Base-by-base conservation (phyloP, 2,113 vertebrate genomes). In the Pseudopipra pipra region DNA sequence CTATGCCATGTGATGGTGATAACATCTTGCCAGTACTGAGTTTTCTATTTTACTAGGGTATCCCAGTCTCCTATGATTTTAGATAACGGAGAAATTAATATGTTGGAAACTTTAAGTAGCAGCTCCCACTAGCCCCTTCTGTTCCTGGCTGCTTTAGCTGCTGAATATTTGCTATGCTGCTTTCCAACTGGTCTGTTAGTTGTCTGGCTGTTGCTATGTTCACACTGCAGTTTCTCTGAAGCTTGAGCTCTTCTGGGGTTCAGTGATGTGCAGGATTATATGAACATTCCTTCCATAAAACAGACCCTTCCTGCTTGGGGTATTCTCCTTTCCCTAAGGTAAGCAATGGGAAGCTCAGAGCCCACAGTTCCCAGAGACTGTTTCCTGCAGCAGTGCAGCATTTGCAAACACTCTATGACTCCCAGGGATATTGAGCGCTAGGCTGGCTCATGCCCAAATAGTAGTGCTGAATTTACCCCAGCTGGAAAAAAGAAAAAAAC, bases 311-410 rank as follows among this genome's bases (percentile, higher is more conserved):
- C 89, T 92, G 68, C 75, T 1, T 67, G 52, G 95, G 54, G 74
- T 87, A 91, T 94, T 90, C 51, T 90, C 25, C 91, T 94, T 70
- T 94, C 85, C 88, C 88, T 51, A 54, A 93, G 76, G 89, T 81
- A 93, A 95, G 77, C 79, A 84, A 9, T 86, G 86, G 55, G 83
- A 95, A 90, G 39, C 83, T 86, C 6, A 1, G 30, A 85, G 56
- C 33, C 61, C 1, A 5, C n/a, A 11, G 89, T 93, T 96, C 86
- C 89, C 93, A 95, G 90, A 83, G 83, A 84, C 80, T n/a, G 52
- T 84, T 95, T 95, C 80, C 83, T 93, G 86, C 33, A 83, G 67
- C 54, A 87, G 14, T 47, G 44, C 67, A 86, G 75, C 30, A 24
- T 73, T 94, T 89, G 63, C 65, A 88, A 92, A 80, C 6, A 11